These are phyloP conservation scores for Teleogryllus occipitalis DNA, from an alignment of 1,140 invertebrate species.

Conservation along the genomic window DNA sequence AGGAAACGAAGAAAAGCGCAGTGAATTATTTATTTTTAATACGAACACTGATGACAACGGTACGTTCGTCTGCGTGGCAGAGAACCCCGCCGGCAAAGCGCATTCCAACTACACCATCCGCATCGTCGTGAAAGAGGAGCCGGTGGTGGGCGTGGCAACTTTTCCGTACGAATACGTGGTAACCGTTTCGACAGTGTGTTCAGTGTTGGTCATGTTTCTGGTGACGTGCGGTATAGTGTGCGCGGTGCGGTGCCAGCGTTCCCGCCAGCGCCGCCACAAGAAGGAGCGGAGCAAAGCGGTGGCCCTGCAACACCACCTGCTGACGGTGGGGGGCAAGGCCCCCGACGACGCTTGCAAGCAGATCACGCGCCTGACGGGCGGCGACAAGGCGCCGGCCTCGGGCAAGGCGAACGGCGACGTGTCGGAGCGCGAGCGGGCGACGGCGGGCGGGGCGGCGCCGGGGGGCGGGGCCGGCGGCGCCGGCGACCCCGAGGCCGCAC, in stretches of 20 bases:
- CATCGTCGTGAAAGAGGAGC: slow-evolving; percentile 61
- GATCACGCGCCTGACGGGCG: slow-evolving; percentile 14
- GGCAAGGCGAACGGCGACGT: slow-evolving; percentile 35
- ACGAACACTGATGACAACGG: slow-evolving; percentile 67
- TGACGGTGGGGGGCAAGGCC: slow-evolving; percentile 29
- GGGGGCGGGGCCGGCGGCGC: background rate
- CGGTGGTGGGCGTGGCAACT: slow-evolving; percentile 51
- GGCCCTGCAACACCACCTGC: slow-evolving; percentile 32
- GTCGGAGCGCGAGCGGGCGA: slow-evolving; percentile 28
- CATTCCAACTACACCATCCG: slow-evolving; percentile 68
- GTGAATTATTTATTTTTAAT: slow-evolving; percentile 66
- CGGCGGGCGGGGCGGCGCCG: background rate
- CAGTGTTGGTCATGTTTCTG: slow-evolving; percentile 44
- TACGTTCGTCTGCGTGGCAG: slow-evolving; percentile 69
- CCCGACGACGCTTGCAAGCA: slow-evolving; percentile 13
- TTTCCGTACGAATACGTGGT: slow-evolving; percentile 59
- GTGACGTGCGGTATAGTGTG: slow-evolving; percentile 51
- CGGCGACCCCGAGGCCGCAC: slow-evolving; percentile 10
- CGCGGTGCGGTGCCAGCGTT: slow-evolving; percentile 45
- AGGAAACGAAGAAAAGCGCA: slow-evolving; percentile 58
- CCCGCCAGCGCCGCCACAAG: slow-evolving; percentile 26
- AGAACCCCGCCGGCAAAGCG: slow-evolving; percentile 68
- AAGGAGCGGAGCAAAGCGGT: slow-evolving; percentile 34
- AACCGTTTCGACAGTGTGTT: slow-evolving; percentile 50
- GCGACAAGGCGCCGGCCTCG: slow-evolving; percentile 27